Conservation (phyloP, 2,113 vertebrate genomes). For the Oncorhynchus tshawytscha region DNA sequence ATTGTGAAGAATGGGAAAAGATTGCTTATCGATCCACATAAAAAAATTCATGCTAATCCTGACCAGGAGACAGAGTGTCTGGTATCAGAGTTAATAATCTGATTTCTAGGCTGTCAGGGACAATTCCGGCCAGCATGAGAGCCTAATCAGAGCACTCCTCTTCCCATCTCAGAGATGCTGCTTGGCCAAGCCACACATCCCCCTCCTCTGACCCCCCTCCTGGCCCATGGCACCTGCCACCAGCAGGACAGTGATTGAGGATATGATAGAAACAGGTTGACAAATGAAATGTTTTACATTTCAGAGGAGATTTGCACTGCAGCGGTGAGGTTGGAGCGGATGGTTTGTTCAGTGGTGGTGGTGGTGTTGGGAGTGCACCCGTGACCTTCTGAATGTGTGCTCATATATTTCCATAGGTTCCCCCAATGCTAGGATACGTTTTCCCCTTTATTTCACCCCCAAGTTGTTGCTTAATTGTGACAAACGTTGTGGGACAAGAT, state of each 20-base stretch:
- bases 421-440: no score
- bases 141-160: slow-evolving; percentile 84
- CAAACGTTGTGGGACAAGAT: no score
- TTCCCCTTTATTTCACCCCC: no score
- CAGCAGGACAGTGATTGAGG: slow-evolving; percentile 97
- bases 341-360: slow-evolving; percentile 33
- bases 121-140: slow-evolving; percentile 95
- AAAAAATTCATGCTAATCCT: slow-evolving; percentile 99
- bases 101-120: slow-evolving; percentile 99
- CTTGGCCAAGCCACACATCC: not conserved
- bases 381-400: slow-evolving; percentile 66
- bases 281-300: slow-evolving; percentile 99
- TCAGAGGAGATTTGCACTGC: slow-evolving; percentile 89
- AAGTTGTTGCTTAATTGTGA: no score
- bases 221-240: slow-evolving; percentile 83
- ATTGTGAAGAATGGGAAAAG: slow-evolving; percentile 97
- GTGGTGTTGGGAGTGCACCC: no score
- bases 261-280: slow-evolving; percentile 99
- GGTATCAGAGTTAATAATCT: slow-evolving; percentile 99
- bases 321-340: slow-evolving; percentile 50
- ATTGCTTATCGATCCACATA: slow-evolving; percentile 99
- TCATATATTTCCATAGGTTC: slow-evolving; percentile 28
- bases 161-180: not conserved
- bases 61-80: slow-evolving; percentile 93
- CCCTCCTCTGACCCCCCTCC: slow-evolving; percentile 32